Base-by-base conservation (phyloP, 2,888 invertebrate species). In the Tridacna crocea region DNA sequence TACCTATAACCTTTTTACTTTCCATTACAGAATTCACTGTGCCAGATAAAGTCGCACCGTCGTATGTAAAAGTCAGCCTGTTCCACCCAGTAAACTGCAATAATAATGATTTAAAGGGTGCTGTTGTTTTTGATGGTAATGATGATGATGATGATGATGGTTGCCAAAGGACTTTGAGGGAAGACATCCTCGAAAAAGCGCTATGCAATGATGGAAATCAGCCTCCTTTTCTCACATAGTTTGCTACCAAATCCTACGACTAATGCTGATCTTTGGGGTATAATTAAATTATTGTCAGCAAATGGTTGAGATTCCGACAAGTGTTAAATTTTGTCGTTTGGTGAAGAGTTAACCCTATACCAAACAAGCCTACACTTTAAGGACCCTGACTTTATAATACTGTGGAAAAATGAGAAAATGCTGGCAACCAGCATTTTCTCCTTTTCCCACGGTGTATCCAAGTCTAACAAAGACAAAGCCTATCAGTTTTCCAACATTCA, bases 71-170 rank as follows among this genome's bases (percentile, higher is more conserved):
- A 24, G 72, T 79, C 51, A 87, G 74, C 10, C 63, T 72, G 74
- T 88, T 88, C 88, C 88, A 88, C 6, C 84, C 85, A 58, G 80
- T 85, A n/a, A 79, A 68, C 88, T 88, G 58, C 61, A 77, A 74
- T 11, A 58, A 47, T 48, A 51, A 63, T 19, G 36, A 27, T 12
- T 22, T 61, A 13, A 13, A 15, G 15, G 51, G 11, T 51, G 51
- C 15, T 11, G 11, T 15, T 51, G 51, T 13, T 13, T 51, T 51
- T 51, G n/a, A n/a, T n/a, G n/a, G n/a, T 4, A 36, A 36, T 36
- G 8, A 36, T 36, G 36, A 36, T 36, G 8, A 36, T 36, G 8
- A 36, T 36, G 8, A 36, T 36, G 8, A 36, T 36, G 8, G 8
- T 36, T 4, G 36, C 36, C 36, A 36, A 36, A 36, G 36, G 36